These are phyloP conservation scores for Psilopsiagon aurifrons DNA, from an alignment of 2,113 vertebrate species.

Conservation along the genomic window DNA sequence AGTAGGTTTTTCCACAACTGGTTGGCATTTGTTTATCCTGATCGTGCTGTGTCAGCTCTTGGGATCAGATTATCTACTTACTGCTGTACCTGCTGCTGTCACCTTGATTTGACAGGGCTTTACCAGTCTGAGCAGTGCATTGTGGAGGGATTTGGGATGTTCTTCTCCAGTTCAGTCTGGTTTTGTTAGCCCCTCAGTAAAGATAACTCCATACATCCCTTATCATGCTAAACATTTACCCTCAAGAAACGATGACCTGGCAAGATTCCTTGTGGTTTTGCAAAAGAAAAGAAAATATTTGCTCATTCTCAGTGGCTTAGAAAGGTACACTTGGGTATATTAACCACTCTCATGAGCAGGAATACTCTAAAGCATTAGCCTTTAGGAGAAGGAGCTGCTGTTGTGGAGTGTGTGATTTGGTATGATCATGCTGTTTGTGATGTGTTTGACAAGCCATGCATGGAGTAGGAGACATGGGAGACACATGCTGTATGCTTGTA, in stretches of 20 bases:
- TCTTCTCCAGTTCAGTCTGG: background rate
- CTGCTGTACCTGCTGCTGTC: background rate
- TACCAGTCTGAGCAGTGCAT: background rate
- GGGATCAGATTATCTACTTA: background rate
- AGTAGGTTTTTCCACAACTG: background rate
- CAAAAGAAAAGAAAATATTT: constrained; percentile 54
- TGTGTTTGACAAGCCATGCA: background rate
- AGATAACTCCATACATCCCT: constrained; percentile 1
- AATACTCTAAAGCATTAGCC: background rate
- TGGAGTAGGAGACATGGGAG: background rate
- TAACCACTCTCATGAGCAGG: background rate
- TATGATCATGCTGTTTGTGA: background rate
- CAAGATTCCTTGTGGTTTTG: constrained; percentile 51
- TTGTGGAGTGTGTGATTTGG: background rate
- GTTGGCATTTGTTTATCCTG: background rate
- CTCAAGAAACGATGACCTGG: background rate
- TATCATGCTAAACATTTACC: constrained; percentile 7
- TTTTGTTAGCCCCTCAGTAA: background rate
- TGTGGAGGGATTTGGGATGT: background rate
- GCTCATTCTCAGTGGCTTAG: background rate
- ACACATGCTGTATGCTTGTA: accelerated
- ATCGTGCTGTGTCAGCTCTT: background rate
- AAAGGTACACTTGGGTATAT: background rate
- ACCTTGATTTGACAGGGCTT: background rate
- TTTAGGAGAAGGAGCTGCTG: background rate